A percentile compares a stretch with the other conserved stretches of the same genome.
phyloP scores from a whole-genome alignment of 2,888 invertebrate genomes.

The Eristalis pertinax region DNA sequence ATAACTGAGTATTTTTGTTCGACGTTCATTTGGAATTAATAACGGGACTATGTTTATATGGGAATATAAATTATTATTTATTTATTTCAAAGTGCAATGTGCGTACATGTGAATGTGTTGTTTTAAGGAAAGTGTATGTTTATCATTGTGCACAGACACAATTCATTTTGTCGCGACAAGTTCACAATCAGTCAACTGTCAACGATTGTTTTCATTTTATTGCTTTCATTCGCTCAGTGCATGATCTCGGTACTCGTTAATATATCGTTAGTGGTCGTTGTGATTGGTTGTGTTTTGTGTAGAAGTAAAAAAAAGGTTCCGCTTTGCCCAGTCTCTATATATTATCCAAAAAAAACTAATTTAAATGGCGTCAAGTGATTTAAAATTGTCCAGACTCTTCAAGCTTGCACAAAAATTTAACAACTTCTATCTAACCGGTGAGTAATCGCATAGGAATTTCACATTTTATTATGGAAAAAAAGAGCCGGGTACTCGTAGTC shows the following conservation, averaged over 20 bases:
- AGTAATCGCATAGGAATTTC: conserved; percentile 75
- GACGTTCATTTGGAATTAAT: no score
- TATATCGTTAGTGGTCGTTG: conserved; percentile 70
- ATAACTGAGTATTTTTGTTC: no score
- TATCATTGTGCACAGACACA: not conserved
- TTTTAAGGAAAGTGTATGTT: not conserved
- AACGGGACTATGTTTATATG: no score
- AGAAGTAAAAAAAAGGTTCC: conserved; percentile 46
- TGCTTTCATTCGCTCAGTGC: conserved; percentile 61
- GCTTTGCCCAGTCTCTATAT: conserved; percentile 30
- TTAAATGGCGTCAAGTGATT: conserved; percentile 79
- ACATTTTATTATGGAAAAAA: conserved; percentile 13
- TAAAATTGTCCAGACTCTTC: conserved; percentile 86
- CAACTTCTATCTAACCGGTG: conserved; percentile 94
- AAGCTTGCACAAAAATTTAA: conserved; percentile 93
- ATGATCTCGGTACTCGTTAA: conserved; percentile 61
- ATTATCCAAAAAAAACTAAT: conserved; percentile 58
- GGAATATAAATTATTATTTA: no score
- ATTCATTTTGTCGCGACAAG: conserved; percentile 4
- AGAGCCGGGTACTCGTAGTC: conserved; percentile 63
- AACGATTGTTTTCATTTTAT: conserved; percentile 56
- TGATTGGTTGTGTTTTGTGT: conserved; percentile 58
- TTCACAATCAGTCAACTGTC: conserved; percentile 64
- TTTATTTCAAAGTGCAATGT: no score
- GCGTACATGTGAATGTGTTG: no score